Evolutionary conservation across 2,888 invertebrate species (phyloP).

Genomic region (Stratiomys singularior): DNA sequence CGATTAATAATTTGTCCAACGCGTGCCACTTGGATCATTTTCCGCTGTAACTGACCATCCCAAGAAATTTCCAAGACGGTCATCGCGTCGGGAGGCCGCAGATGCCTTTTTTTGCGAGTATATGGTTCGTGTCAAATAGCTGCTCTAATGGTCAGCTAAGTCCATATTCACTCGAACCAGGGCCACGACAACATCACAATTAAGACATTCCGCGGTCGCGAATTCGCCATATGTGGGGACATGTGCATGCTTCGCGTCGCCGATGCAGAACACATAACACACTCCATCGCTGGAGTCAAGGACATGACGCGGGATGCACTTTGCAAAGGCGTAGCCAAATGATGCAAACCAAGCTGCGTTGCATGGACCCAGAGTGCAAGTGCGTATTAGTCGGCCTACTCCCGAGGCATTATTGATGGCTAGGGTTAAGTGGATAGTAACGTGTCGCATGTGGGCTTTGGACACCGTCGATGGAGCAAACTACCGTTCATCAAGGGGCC

Average conservation of each 20-base stretch:
- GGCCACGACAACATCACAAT: slow-evolving; percentile 1
- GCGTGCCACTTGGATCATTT: slow-evolving; percentile 24
- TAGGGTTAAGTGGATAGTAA: slow-evolving; percentile 18
- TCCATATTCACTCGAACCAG: not conserved
- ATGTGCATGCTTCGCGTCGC: slow-evolving; percentile 1
- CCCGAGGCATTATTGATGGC: not conserved
- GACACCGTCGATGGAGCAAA: slow-evolving; percentile 36
- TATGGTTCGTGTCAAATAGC: not conserved
- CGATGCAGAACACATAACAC: not conserved
- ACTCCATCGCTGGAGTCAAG: slow-evolving; percentile 15
- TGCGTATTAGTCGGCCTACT: slow-evolving; percentile 27
- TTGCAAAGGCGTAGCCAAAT: slow-evolving; percentile 17
- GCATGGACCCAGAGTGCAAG: slow-evolving; percentile 5
- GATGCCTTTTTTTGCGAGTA: not conserved
- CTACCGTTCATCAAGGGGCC: slow-evolving; percentile 47
- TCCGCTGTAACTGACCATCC: slow-evolving; percentile 37
- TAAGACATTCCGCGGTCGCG: not conserved
- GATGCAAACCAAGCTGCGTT: not conserved
- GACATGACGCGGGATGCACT: slow-evolving; percentile 36
- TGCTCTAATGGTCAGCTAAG: slow-evolving; percentile 10
- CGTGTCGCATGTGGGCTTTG: slow-evolving; percentile 20
- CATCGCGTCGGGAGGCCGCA: slow-evolving; percentile 2
- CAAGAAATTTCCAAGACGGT: slow-evolving; percentile 16
- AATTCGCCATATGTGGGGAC: slow-evolving; percentile 22
- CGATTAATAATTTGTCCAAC: slow-evolving; percentile 19